Evolutionary conservation across 1,140 invertebrate genomes (phyloP).

Genomic region (Ostrea edulis): DNA sequence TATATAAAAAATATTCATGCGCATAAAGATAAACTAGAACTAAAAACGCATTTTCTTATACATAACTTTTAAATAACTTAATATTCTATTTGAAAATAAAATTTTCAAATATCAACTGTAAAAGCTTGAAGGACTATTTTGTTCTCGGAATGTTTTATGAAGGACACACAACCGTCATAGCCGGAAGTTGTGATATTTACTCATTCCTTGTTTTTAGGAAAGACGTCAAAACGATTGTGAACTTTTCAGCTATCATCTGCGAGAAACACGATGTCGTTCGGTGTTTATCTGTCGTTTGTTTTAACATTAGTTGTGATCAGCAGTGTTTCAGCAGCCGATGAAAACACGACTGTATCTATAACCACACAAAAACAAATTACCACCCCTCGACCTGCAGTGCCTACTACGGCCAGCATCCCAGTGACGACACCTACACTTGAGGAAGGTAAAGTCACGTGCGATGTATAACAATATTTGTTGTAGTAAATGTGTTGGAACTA

Average conservation of each 20-base stretch:
- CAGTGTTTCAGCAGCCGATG: neutral
- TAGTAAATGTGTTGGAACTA: too few species aligned
- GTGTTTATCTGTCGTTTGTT: neutral
- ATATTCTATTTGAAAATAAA: neutral
- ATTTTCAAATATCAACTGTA: neutral
- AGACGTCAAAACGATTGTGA: neutral
- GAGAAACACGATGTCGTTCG: neutral
- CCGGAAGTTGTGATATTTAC: constrained; percentile 36
- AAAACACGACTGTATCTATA: neutral
- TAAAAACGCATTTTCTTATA: neutral
- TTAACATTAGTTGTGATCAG: neutral
- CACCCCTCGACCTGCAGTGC: neutral
- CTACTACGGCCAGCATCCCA: neutral
- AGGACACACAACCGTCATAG: neutral
- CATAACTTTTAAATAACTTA: neutral
- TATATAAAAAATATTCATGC: neutral
- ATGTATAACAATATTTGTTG: too few species aligned
- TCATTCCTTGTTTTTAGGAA: neutral
- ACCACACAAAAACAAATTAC: neutral
- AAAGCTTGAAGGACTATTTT: too few species aligned
- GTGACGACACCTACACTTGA: neutral
- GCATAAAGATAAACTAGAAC: neutral
- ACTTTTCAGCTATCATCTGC: neutral
- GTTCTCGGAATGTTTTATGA: too few species aligned
- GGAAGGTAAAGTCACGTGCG: neutral